Evolutionary conservation across 2,797 vertebrate species (phyloP), one percentile per base, ranked within the genome.

Genomic region (Gobio occitaniae): DNA sequence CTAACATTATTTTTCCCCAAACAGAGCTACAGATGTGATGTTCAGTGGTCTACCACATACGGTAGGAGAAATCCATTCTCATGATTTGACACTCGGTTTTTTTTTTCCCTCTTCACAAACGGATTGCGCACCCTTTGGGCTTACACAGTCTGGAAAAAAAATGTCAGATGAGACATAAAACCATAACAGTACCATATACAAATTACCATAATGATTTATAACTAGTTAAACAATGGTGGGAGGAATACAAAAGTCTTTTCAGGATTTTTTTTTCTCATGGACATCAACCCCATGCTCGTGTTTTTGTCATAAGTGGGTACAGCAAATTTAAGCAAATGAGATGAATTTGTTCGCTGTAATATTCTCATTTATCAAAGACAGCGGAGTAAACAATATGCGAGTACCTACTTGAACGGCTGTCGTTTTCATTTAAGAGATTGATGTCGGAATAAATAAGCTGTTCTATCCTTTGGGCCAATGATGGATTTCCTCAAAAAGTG

Each of bases 151-250:
- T 93, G 86, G 32, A 16, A 90, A 90, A 84, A 84, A 85, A 92
- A 94, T 87, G 59, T 72, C 69, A 90, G 92, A 92, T 92, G 91
- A 94, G 94, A 94, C 92, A 93, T 47, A 90, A 93, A 93, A 95
- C 94, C 93, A 93, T 93, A 95, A 87, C 88, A 90, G 86, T 90
- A 91, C 87, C 89, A 92, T 91, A 95, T 94, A 91, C 89, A 94
- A 92, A 92, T 94, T 94, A 95, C 92, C 92, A 86, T 88, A 86
- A 93, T 66, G 69, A 90, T 92, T 94, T 91, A 95, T 93, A 93
- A 92, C 94, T 90, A 95, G 92, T 91, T 87, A 88, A 88, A 88
- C 82, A 86, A 84, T 78, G 86, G 80, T 70, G 84, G 85, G 84
- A 87, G 87, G 88, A 90, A 87, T 89, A 88, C 48, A 85, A 72